Percentiles rank a stretch among this genome's conserved stretches.
Evolutionary conservation across 64 coral and sea anemone species (phyloP).

Genomic region (Pocillopora damicornis): DNA sequence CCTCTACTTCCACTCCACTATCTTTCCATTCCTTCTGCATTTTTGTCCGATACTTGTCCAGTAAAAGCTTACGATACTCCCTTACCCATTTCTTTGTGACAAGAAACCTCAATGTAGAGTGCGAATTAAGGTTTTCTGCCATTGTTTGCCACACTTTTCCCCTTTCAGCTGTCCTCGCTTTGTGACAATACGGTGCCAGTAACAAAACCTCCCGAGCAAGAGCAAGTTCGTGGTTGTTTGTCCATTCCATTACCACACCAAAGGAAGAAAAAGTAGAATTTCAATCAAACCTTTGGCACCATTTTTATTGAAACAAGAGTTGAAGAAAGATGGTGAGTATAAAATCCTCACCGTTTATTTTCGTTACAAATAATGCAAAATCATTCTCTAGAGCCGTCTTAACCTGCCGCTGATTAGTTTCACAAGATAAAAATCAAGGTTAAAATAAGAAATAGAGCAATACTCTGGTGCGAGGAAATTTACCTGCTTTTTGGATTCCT

Average conservation of each 20-base stretch:
- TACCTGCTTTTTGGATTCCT: background rate
- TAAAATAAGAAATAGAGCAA: background rate
- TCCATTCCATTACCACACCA: background rate
- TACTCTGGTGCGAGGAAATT: background rate
- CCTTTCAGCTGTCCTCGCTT: constrained; percentile 23
- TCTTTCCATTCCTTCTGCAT: constrained; percentile 36
- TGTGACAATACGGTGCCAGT: background rate
- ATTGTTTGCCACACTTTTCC: constrained; percentile 38
- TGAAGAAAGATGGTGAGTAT: background rate
- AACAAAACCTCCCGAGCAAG: too few relatives aligned
- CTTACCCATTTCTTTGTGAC: constrained; percentile 8
- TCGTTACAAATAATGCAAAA: background rate
- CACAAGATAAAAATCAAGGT: background rate
- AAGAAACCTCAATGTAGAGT: background rate
- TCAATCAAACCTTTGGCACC: background rate
- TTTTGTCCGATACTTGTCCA: constrained; percentile 15
- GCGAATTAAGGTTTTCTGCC: constrained; percentile 29
- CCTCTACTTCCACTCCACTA: constrained; percentile 21
- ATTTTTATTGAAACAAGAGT: background rate
- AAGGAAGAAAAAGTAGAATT: background rate
- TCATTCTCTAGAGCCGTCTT: background rate
- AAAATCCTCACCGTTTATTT: too few relatives aligned
- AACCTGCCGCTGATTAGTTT: background rate
- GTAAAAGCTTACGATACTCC: background rate
- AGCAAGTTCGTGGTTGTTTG: background rate